Evolutionary conservation across 2,797 vertebrate genomes (phyloP).

Genomic region (Rhabdophis nuchalis): DNA sequence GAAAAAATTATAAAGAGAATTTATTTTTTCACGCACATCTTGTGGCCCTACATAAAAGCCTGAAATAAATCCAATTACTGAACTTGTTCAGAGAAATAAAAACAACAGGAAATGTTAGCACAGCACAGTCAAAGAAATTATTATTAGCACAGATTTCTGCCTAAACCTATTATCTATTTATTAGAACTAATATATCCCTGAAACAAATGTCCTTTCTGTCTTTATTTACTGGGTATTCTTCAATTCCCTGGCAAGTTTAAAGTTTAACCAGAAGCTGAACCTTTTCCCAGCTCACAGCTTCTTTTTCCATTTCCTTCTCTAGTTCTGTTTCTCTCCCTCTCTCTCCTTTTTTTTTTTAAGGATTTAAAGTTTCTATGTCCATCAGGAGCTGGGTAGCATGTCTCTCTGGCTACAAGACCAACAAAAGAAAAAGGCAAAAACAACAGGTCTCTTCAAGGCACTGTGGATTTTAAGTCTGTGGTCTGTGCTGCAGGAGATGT

Average conservation of each 20-base stretch:
- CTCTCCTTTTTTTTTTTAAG: background rate
- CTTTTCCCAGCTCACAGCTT: background rate
- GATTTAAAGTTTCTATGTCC: background rate
- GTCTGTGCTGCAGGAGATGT: background rate
- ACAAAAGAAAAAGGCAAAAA: background rate
- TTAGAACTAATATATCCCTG: background rate
- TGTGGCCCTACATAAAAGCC: background rate
- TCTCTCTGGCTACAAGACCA: background rate
- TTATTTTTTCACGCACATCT: background rate
- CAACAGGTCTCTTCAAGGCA: background rate
- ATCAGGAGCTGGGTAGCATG: background rate
- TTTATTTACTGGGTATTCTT: background rate
- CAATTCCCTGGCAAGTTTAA: background rate
- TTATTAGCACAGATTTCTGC: background rate
- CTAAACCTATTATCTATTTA: background rate
- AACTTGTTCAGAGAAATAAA: background rate
- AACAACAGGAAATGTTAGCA: background rate
- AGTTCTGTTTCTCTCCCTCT: background rate
- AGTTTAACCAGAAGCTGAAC: background rate
- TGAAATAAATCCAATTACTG: background rate
- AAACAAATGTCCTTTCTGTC: background rate
- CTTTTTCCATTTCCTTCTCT: background rate
- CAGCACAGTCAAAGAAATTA: background rate
- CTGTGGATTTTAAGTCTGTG: background rate
- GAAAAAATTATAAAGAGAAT: background rate